Conservation (phyloP, 1,140 invertebrate species). For the Cylas formicarius region DNA sequence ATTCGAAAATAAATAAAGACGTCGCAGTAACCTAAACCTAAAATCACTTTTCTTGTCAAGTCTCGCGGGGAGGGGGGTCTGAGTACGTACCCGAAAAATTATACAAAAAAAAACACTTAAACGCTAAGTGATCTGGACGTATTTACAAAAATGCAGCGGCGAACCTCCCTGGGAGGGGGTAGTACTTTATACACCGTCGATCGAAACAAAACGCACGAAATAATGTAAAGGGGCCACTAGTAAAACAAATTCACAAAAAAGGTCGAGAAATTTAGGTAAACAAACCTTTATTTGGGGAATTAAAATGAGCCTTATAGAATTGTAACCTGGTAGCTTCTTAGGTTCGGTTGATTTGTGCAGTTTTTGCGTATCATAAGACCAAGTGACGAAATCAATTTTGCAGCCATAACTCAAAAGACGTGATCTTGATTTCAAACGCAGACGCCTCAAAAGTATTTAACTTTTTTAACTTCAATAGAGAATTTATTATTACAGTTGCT, state of each 20-base stretch:
- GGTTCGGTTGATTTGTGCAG: no score
- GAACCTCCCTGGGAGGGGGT: slow-evolving; percentile 1
- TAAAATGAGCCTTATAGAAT: no score
- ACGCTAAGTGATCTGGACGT: slow-evolving; percentile 23
- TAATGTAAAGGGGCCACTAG: slow-evolving; percentile 18
- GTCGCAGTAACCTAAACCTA: slow-evolving; percentile 35
- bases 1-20: slow-evolving; percentile 37
- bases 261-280: no score
- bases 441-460: no score
- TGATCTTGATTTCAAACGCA: no score
- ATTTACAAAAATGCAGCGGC: slow-evolving; percentile 43
- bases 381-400: no score
- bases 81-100: slow-evolving; percentile 16
- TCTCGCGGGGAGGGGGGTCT: slow-evolving; percentile 16
- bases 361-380: no score
- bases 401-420: no score
- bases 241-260: slow-evolving; percentile 33
- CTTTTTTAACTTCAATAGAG: no score
- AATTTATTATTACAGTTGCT: no score
- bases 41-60: slow-evolving; percentile 39
- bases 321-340: no score
- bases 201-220: slow-evolving; percentile 11
- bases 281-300: not conserved
- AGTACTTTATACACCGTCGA: not conserved
- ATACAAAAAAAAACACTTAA: slow-evolving; percentile 30